Evolutionary conservation across 2,888 invertebrate species (phyloP).

Genomic region (Bursaphelenchus okinawaensis): DNA sequence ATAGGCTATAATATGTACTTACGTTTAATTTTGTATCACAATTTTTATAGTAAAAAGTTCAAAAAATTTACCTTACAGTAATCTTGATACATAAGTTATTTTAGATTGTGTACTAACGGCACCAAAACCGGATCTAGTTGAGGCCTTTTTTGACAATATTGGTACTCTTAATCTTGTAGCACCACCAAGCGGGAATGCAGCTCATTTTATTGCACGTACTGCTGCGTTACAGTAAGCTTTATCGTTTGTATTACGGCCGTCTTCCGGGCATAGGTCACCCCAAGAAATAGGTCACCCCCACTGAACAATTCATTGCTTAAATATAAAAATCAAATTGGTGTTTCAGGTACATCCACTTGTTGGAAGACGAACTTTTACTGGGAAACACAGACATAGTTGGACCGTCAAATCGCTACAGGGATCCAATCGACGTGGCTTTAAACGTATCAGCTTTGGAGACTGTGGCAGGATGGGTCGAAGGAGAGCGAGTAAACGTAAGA

Average conservation of each 20-base stretch:
- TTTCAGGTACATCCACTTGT: neutral
- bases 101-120: neutral
- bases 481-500: neutral
- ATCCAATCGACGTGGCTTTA: neutral
- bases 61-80: too few relatives aligned
- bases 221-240: neutral
- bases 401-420: neutral
- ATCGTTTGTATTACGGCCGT: too few relatives aligned
- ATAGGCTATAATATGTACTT: neutral
- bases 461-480: neutral
- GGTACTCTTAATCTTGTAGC: neutral
- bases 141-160: neutral
- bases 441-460: neutral
- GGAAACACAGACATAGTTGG: neutral
- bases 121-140: neutral
- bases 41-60: too few relatives aligned
- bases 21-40: too few relatives aligned
- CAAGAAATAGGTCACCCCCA: too few relatives aligned
- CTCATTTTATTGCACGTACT: slow-evolving; percentile 3
- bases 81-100: neutral
- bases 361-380: neutral
- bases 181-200: slow-evolving; percentile 8
- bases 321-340: too few relatives aligned
- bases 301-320: too few relatives aligned
- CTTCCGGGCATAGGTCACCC: too few relatives aligned